These are phyloP conservation scores for Eleginops maclovinus DNA, from an alignment of 2,113 vertebrate genomes.

Conservation along the genomic window DNA sequence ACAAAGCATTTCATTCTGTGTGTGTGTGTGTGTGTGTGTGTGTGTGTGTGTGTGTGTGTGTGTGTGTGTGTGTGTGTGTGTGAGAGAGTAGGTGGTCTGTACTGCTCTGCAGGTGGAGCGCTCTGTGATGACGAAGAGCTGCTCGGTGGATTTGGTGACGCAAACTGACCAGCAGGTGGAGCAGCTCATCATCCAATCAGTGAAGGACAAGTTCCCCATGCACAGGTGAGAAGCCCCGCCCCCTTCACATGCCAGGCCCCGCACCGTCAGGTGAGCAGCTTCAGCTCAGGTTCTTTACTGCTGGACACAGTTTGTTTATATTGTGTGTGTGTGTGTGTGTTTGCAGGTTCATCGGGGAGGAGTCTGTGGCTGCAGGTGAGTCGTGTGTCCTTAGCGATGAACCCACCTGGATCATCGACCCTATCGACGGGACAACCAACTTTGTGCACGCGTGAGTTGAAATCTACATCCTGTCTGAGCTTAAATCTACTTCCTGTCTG, in stretches of 20 bases:
- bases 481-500: too few species aligned
- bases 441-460: constrained; percentile 93
- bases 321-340: constrained; percentile 18
- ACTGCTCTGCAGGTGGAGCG: constrained; percentile 88
- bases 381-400: constrained; percentile 86
- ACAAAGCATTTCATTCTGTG: too few species aligned
- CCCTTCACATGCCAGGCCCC: not conserved
- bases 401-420: constrained; percentile 98
- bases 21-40: not conserved
- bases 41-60: not conserved
- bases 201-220: constrained; percentile 92
- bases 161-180: constrained; percentile 97
- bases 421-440: constrained; percentile 97
- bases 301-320: too few species aligned
- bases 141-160: constrained; percentile 93
- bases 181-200: constrained; percentile 90
- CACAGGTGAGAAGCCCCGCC: constrained; percentile 86
- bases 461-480: too few species aligned
- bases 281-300: too few species aligned
- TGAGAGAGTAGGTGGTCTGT: constrained; percentile 84
- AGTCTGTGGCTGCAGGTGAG: constrained; percentile 95
- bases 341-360: constrained; percentile 96
- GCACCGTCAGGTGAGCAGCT: too few species aligned
- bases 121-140: constrained; percentile 92
- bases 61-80: not conserved